Base-by-base conservation (phyloP, 2,113 vertebrate genomes). In the Smithornis capensis region DNA sequence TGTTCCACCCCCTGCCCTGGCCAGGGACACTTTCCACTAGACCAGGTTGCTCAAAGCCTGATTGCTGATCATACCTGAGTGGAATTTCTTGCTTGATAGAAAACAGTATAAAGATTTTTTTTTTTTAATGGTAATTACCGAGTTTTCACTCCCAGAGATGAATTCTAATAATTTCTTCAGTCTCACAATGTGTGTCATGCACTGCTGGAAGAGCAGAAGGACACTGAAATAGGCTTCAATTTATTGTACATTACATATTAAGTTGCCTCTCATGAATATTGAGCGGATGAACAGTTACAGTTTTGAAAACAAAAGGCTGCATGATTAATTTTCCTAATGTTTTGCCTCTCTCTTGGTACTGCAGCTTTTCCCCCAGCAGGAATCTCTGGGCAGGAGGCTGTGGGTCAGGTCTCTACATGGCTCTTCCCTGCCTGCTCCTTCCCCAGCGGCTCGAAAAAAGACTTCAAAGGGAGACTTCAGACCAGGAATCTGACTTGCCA, bases 381-480 rank as follows among this genome's bases (percentile, higher is more conserved):
- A 44, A 24, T 19, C 86, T 10, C n/a, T 19, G 62, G 83, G 79
- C 82, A 27, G 8, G 15, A 42, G 79, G 31, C 60, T 70, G 60
- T 35, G 85, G 87, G 87, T 96, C 93, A 29, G 57, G 71, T 92
- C 92, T 93, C 95, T 3, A 37, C 81, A 49, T 63, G 17, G 81
- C 5, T 9, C 83, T 74, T 89, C 62, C 33, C 53, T 4, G 10
- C 79, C 89, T 91, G 33, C 75, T 59, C 84, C 70, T 92, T 94
- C 93, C 93, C 95, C 75, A 59, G 77, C 42, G 77, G 93, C 90
- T 92, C 64, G 15, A 87, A 87, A 90, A 89, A 63, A 89, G 64
- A 63, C 96, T 97, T 97, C 95, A 96, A 95, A 97, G 94, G 73
- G 86, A 91, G 94, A 89, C 83, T 94, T 95, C 91, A 93, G 94